phyloP scores from a whole-genome alignment of 1,140 invertebrate genomes.

The Anagrus nilaparvatae region DNA sequence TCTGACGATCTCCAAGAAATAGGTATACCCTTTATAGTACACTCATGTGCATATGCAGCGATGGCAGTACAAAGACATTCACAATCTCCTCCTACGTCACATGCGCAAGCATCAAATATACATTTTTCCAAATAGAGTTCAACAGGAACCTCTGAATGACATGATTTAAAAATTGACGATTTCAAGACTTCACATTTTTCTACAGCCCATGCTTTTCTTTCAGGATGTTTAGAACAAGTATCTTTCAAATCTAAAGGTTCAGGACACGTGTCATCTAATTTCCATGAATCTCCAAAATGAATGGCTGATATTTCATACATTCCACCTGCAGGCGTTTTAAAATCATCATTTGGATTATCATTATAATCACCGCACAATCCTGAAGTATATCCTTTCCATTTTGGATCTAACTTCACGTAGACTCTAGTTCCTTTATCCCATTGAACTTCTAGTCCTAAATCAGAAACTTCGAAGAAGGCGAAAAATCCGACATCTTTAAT shows the following conservation, averaged over 20 bases:
- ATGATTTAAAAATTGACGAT: conserved; percentile 58
- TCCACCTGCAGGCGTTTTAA: conserved; percentile 70
- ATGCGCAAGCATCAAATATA: conserved; percentile 74
- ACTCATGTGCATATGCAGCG: conserved; percentile 75
- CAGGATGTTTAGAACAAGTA: conserved; percentile 61
- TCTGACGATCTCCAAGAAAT: conserved; percentile 72
- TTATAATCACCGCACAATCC: conserved; percentile 90
- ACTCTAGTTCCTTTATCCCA: conserved; percentile 77
- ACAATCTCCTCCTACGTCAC: conserved; percentile 78
- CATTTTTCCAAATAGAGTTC: conserved; percentile 60
- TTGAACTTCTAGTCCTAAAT: conserved; percentile 67
- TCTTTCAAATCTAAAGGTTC: conserved; percentile 45
- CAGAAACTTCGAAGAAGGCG: conserved; percentile 66
- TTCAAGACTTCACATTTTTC: conserved; percentile 66
- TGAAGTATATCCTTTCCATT: conserved; percentile 65
- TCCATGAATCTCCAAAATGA: conserved; percentile 83
- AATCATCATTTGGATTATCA: conserved; percentile 69
- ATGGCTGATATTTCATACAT: conserved; percentile 57
- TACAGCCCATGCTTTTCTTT: conserved; percentile 67
- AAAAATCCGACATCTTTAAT: conserved; percentile 69
- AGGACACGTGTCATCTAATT: conserved; percentile 65
- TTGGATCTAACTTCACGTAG: conserved; percentile 63
- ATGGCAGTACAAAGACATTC: conserved; percentile 81
- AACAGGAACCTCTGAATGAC: conserved; percentile 69
- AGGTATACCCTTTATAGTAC: conserved; percentile 56